Conservation (phyloP, 2,797 vertebrate species). For the Otolemur crassicaudatus region DNA sequence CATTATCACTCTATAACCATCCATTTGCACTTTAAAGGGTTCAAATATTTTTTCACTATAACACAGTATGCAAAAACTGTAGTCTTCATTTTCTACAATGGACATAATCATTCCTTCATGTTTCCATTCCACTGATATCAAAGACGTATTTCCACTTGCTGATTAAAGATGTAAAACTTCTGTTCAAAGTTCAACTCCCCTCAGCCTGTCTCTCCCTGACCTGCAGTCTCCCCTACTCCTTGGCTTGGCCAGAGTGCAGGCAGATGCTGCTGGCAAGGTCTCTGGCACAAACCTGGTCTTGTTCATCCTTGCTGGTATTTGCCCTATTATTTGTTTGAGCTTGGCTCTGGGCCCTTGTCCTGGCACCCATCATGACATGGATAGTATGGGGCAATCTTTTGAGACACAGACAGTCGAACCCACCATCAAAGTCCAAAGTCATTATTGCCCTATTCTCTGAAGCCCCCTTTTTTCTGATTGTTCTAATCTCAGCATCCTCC, state of each 20-base stretch:
- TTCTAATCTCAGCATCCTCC: neutral
- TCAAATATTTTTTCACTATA: neutral
- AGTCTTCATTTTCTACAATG: neutral
- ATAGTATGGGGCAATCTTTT: neutral
- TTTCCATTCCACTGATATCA: neutral
- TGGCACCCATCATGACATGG: neutral
- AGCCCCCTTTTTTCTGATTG: neutral
- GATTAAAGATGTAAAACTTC: neutral
- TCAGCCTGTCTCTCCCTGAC: neutral
- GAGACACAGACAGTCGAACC: neutral
- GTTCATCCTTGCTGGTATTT: neutral
- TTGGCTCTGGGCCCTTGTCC: neutral
- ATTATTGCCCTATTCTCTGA: neutral
- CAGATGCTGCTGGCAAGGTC: no score
- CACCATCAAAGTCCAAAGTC: neutral
- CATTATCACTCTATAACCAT: neutral
- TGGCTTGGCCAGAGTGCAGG: neutral
- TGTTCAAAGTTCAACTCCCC: neutral
- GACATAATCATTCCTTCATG: neutral
- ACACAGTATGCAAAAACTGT: neutral
- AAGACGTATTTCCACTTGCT: neutral
- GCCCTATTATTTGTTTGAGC: neutral
- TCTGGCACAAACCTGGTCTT: neutral
- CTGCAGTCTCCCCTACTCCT: neutral
- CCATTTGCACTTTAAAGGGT: neutral